A percentile compares a stretch with the other conserved stretches of the same genome.
Evolutionary conservation across 2,797 vertebrate genomes (phyloP).

Genomic region (Sebastes alutus): DNA sequence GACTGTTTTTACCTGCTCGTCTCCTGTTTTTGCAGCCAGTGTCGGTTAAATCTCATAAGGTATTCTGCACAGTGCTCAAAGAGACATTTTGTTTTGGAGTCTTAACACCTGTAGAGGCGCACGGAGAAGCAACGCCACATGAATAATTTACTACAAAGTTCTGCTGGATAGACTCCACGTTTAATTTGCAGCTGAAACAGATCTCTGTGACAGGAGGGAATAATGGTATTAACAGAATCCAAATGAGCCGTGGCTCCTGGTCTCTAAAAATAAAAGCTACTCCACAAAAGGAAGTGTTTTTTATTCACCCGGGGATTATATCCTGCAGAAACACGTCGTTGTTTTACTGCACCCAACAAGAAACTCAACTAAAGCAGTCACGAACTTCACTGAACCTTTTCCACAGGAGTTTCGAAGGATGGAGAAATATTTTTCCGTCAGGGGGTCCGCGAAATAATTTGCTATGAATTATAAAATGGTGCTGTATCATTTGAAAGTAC

Average conservation of each 20-base stretch:
- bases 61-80: neutral
- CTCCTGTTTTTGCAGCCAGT: neutral
- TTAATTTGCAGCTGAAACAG: neutral
- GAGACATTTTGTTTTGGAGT: neutral
- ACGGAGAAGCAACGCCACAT: neutral
- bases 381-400: neutral
- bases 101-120: neutral
- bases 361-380: neutral
- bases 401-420: neutral
- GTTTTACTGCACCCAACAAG: neutral
- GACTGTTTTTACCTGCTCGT: neutral
- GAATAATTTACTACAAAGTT: conserved; percentile 11
- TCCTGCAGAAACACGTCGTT: neutral
- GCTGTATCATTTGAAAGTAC: too few relatives aligned
- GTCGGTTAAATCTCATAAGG: neutral
- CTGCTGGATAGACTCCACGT: neutral
- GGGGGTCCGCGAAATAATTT: too few relatives aligned
- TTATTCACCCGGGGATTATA: neutral
- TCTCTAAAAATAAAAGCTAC: neutral
- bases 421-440: neutral
- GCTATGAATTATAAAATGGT: too few relatives aligned
- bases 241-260: neutral
- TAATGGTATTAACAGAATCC: neutral
- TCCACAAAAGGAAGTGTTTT: neutral
- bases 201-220: neutral